Evolutionary conservation across 1,140 invertebrate genomes (phyloP), one percentile per base, ranked within the genome.

Genomic region (Aphelinus certus): DNA sequence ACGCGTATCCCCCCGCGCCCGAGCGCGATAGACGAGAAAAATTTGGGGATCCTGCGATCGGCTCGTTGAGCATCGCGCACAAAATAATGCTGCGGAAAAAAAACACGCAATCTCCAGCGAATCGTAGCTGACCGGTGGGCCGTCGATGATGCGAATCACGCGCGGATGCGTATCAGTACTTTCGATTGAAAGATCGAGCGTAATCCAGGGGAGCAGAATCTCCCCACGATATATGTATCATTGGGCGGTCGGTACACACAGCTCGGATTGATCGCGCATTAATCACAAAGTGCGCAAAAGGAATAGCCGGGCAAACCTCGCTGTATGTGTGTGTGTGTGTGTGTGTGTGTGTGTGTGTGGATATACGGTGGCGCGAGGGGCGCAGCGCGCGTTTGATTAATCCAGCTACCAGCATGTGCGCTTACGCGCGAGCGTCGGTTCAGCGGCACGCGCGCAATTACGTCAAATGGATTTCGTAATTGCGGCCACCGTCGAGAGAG

Each of bases 391-490:
- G 80, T 82, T 84, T 81, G 83, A 85, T 85, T 83, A 83, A 84
- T 79, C 79, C 83, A 84, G 83, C 78, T 53, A 53, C 51, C 67
- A 26, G 46, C 47, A 58, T 47, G 72, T 55, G n/a, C 4, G 7
- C 42, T 4, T 60, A 60, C 58, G 58, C 4, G 58, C 4, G 58
- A n/a, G 58, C 58, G 4, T 7, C 58, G 58, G 42, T 9, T n/a
- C 26, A 26, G 26, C 58, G 6, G 81, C 71, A 60, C 73, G 77
- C 82, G 83, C 84, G 85, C 84, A 87, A 87, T 87, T 86, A 87
- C 84, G 76, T 82, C 85, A 83, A 87, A 87, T 87, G 86, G 85
- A 87, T 85, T 86, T 87, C 82, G 84, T 87, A 87, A 87, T 87
- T 87, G 84, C 85, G 71, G 26, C 76, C 80, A 80, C 79, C 75